phyloP scores from a whole-genome alignment of 2,797 vertebrate species.

The Pogoniulus pusillus region DNA sequence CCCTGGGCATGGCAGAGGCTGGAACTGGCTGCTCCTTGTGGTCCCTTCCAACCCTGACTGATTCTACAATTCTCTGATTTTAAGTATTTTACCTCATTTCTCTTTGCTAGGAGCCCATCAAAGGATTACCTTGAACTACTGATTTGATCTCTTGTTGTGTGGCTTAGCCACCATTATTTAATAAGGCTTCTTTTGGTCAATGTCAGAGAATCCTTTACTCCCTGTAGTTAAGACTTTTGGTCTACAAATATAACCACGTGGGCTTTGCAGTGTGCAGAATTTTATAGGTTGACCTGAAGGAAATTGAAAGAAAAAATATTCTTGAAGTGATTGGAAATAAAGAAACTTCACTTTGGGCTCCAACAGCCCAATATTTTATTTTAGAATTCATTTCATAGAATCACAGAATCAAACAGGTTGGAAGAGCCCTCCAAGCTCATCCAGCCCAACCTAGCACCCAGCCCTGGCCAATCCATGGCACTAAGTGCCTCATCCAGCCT shows the following conservation, averaged over 20 bases:
- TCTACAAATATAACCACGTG: not conserved
- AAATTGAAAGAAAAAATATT: not conserved
- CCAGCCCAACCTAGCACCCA: no score
- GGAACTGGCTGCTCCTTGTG: no score
- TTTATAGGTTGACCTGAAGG: not conserved
- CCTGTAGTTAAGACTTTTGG: not conserved
- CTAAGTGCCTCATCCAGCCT: no score
- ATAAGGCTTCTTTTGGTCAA: not conserved
- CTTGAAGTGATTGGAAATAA: not conserved
- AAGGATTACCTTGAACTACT: not conserved
- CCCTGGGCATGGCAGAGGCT: no score
- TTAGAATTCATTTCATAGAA: not conserved
- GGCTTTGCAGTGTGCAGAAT: not conserved
- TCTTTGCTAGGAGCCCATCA: not conserved
- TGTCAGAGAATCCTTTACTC: not conserved
- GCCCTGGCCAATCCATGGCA: no score
- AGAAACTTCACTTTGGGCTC: not conserved
- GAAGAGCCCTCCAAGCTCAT: no score
- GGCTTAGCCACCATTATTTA: not conserved
- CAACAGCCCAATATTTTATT: not conserved
- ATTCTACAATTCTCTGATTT: no score
- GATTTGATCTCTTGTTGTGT: not conserved
- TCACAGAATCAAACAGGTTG: no score
- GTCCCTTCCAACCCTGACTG: no score
- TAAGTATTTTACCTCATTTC: not conserved